Evolutionary conservation across 37 sponge, comb jelly and placozoan genomes (phyloP), one percentile per base, ranked within the genome.

Genomic region (Diacarnus erythraeanus): DNA sequence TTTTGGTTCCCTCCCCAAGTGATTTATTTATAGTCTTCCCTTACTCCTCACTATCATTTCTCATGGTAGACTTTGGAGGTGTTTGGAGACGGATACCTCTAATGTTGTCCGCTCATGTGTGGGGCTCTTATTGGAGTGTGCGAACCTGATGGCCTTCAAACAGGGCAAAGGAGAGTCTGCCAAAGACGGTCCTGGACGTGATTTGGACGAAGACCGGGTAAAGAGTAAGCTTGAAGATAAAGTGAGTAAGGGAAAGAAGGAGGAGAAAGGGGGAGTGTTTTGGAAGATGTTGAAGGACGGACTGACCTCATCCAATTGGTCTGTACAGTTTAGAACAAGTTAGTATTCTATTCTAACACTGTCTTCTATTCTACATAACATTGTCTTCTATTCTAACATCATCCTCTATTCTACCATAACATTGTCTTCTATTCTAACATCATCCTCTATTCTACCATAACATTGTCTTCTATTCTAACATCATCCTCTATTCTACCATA

Each of bases 11-110:
- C n/a, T n/a, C n/a, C n/a, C n/a, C n/a, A n/a, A n/a, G 56, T 54
- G 10, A 17, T 54, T 54, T 54, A 54, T 9, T 40, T 29, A 25
- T 9, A 64, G 67, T 59, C 1, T 38, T 57, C 4, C 1, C 29
- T 81, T 71, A 3, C 72, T 30, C 67, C 63, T n/a, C n/a, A n/a
- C n/a, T n/a, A n/a, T n/a, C n/a, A n/a, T n/a, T n/a, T n/a, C n/a
- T n/a, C n/a, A n/a, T n/a, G n/a, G n/a, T 36, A 86, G 86, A 31
- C 31, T 86, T 58, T 86, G 86, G 86, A 2, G 27, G 8, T 56
- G 64, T 60, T 57, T 86, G 57, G 76, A 64, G 33, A 26, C 69
- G 36, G 76, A 78, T 25, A 38, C 59, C 27, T 78, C 86, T 18
- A 71, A 73, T 29, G n/a, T 79, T 0, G 75, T 71, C n/a, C 44